Evolutionary conservation across 1,140 invertebrate genomes (phyloP).

Genomic region (Musca vetustissima): DNA sequence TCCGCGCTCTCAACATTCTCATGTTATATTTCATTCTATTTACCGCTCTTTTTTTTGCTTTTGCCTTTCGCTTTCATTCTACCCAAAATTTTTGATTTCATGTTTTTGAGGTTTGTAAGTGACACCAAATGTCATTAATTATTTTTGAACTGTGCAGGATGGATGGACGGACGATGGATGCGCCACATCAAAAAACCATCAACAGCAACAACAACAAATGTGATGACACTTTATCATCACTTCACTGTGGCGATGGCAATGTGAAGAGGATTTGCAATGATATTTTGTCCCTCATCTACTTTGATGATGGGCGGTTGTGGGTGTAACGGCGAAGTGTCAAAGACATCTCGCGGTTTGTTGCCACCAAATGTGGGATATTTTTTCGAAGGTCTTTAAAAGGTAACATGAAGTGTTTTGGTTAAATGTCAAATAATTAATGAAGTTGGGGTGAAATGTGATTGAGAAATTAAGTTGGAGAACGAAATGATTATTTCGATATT

Average conservation of each 20-base stretch:
- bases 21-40: not conserved
- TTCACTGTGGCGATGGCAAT: not conserved
- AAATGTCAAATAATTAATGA: too few relatives aligned
- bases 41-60: not conserved
- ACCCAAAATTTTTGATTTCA: slow-evolving; percentile 40
- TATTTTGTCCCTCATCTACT: not conserved
- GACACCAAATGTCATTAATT: slow-evolving; percentile 54
- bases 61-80: slow-evolving; percentile 8
- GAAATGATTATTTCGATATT: too few relatives aligned
- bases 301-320: not conserved
- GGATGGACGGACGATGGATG: not conserved
- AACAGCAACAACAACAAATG: slow-evolving; percentile 2
- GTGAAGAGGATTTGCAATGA: not conserved
- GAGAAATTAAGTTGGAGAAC: too few relatives aligned
- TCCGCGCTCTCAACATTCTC: not conserved
- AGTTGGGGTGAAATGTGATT: too few relatives aligned
- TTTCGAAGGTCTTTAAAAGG: too few relatives aligned
- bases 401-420: too few relatives aligned
- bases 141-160: slow-evolving; percentile 25
- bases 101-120: slow-evolving; percentile 52
- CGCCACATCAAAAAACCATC: too few relatives aligned
- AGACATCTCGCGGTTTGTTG: too few relatives aligned
- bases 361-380: too few relatives aligned
- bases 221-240: slow-evolving; percentile 12
- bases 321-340: not conserved